Evolutionary conservation across 1,140 invertebrate genomes (phyloP), one percentile per base, ranked within the genome.

Genomic region (Thalassaphorura encarpata): DNA sequence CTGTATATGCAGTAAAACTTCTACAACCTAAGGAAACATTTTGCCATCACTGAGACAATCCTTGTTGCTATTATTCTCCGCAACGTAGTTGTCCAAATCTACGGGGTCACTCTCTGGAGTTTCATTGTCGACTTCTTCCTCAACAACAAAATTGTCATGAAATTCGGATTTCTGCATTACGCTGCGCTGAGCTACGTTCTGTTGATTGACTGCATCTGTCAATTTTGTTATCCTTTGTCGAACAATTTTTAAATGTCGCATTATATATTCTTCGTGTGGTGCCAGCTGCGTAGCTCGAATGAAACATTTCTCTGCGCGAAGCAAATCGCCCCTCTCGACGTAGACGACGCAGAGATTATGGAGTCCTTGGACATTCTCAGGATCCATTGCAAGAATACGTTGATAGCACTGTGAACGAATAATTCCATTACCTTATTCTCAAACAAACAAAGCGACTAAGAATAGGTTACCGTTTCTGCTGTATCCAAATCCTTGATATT

Each of bases 311-410:
- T 90, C 86, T 0, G 92, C 93, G 42, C 81, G 72, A 0, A 81
- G 74, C 13, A 97, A 74, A 62, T 88, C 81, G 0, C 89, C 91
- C 16, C 87, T 78, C 70, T 97, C 92, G 15, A 97, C 91, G 66
- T 88, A 86, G 0, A 97, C 91, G 0, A 97, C 93, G 73, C 94
- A 97, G 3, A 97, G 75, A 71, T 97, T 97, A 72, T 97, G 94
- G 28, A 92, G 73, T 3, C 89, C 94, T 74, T 97, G 92, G 48
- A 94, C 86, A 70, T 97, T 94, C 51, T 83, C 81, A 0, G 92
- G 86, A 60, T 97, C 91, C 39, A 90, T 69, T 63, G 84, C 79
- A 1, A 97, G 69, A 62, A 97, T 95, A 57, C 83, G 79, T 43
- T 82, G 79, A 72, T 96, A 97, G 70, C 91, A 95, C 83, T 92